A percentile compares a stretch with the other conserved stretches of the same genome.
Conservation (phyloP, 2,888 invertebrate species). For the Cryptocheilus praepositus region DNA sequence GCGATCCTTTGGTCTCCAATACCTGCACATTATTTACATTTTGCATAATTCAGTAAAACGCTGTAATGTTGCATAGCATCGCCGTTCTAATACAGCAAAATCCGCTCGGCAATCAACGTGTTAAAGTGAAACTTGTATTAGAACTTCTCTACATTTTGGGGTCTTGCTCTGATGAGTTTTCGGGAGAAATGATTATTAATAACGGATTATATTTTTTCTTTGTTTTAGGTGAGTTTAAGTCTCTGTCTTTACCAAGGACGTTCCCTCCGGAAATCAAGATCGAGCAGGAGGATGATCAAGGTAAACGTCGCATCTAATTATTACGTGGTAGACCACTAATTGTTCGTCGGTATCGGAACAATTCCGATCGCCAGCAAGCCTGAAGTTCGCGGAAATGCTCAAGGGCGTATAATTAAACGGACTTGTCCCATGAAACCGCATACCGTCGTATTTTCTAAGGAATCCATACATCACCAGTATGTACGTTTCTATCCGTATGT, state of each 20-base stretch:
- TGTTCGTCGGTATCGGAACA: slow-evolving; percentile 28
- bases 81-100: no score
- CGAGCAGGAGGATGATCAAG: slow-evolving; percentile 56
- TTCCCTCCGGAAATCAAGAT: slow-evolving; percentile 61
- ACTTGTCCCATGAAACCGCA: slow-evolving; percentile 41
- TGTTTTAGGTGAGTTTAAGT: slow-evolving; percentile 80
- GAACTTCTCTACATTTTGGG: no score
- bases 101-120: no score
- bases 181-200: no score
- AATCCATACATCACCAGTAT: slow-evolving; percentile 24
- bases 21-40: no score
- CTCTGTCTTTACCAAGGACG: slow-evolving; percentile 74
- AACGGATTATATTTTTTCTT: slow-evolving; percentile 46
- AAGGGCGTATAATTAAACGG: slow-evolving; percentile 28
- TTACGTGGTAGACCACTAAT: slow-evolving; percentile 25
- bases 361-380: slow-evolving; percentile 19
- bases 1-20: no score
- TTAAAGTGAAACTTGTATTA: no score
- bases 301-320: slow-evolving; percentile 53
- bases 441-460: slow-evolving; percentile 17
- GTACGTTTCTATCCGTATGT: no score
- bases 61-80: no score
- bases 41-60: no score
- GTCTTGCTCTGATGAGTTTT: no score
- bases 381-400: slow-evolving; percentile 16